A percentile compares a stretch with the other conserved stretches of the same genome.
phyloP scores from a whole-genome alignment of 2,888 invertebrate species.

The Ryuthela nishihirai region DNA sequence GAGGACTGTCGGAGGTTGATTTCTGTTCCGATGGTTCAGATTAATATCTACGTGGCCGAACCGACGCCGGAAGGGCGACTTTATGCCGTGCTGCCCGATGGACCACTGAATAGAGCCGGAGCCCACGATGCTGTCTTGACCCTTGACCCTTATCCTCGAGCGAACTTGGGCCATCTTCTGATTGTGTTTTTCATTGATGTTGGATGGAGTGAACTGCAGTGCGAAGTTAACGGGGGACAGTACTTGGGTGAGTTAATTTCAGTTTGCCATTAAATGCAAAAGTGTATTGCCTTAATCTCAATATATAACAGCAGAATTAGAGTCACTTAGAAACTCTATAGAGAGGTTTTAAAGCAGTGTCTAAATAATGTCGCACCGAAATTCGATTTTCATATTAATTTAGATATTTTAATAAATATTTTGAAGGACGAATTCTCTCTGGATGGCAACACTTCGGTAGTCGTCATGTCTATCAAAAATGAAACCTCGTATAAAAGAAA shows the following conservation, averaged over 20 bases:
- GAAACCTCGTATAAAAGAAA: no score
- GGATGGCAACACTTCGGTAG: no score
- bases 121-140: slow-evolving; percentile 52
- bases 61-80: slow-evolving; percentile 45
- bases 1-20: slow-evolving; percentile 47
- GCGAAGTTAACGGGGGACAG: slow-evolving; percentile 48
- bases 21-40: slow-evolving; percentile 41
- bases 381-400: no score
- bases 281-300: no score
- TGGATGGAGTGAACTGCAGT: slow-evolving; percentile 45
- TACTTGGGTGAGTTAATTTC: slow-evolving; percentile 50
- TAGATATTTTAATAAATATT: no score
- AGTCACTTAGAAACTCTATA: no score
- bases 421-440: no score
- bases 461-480: no score
- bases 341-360: no score
- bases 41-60: slow-evolving; percentile 48
- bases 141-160: slow-evolving; percentile 54
- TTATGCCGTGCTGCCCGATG: slow-evolving; percentile 49
- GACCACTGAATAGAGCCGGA: slow-evolving; percentile 47
- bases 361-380: no score
- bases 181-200: slow-evolving; percentile 54
- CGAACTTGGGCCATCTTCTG: slow-evolving; percentile 56
- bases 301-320: no score
- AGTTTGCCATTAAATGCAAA: slow-evolving; percentile 41